phyloP scores from a whole-genome alignment of 1,140 invertebrate species.

The Leptinotarsa defecta region DNA sequence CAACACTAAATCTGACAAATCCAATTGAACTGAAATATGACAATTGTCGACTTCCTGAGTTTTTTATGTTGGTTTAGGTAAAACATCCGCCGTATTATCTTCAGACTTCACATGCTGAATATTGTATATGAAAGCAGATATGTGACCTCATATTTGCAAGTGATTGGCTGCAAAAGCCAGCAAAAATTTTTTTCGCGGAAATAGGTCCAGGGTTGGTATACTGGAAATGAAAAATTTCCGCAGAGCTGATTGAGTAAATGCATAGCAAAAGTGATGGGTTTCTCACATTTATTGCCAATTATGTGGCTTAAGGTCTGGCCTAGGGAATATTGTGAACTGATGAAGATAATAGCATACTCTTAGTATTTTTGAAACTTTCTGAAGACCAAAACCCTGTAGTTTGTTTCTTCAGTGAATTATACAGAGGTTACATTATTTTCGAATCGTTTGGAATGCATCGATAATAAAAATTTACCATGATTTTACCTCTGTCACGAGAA shows the following conservation, averaged over 20 bases:
- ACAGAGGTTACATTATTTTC: conserved; percentile 34
- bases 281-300: conserved; percentile 15
- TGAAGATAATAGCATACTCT: conserved; percentile 43
- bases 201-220: conserved; percentile 59
- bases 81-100: conserved; percentile 40
- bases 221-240: conserved; percentile 52
- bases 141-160: conserved; percentile 51
- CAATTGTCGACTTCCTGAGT: too few species aligned
- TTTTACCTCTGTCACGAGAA: conserved; percentile 34
- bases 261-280: conserved; percentile 29
- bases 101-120: conserved; percentile 44
- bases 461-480: conserved; percentile 54
- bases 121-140: conserved; percentile 48
- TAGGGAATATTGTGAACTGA: conserved; percentile 35
- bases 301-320: conserved; percentile 43
- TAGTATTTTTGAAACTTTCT: conserved; percentile 43
- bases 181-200: conserved; percentile 52
- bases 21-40: too few species aligned
- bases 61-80: conserved; percentile 42
- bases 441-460: conserved; percentile 44
- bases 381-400: conserved; percentile 38
- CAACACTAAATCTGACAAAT: too few species aligned
- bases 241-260: conserved; percentile 47
- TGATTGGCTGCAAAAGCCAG: conserved; percentile 46
- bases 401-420: conserved; percentile 44